These are phyloP conservation scores for Chelmon rostratus DNA, from an alignment of 2,797 vertebrate genomes.

Conservation along the genomic window DNA sequence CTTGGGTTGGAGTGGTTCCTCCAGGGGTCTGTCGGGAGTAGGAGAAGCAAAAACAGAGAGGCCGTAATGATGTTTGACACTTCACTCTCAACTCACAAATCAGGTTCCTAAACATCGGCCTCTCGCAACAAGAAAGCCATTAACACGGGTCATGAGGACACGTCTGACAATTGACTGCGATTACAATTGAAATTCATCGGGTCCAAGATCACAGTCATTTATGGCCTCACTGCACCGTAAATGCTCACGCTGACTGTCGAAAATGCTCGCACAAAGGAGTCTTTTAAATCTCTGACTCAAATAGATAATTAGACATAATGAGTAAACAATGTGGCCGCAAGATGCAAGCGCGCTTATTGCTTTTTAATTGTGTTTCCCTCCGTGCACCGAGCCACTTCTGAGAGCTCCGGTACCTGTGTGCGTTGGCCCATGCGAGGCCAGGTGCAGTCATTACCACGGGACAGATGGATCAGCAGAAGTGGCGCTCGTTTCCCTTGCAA, in stretches of 20 bases:
- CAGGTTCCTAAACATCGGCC: slow-evolving; percentile 45
- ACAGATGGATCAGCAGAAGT: slow-evolving; percentile 84
- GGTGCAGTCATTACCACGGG: slow-evolving; percentile 83
- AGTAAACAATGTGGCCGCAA: slow-evolving; percentile 72
- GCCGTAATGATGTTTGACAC: slow-evolving; percentile 58
- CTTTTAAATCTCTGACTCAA: slow-evolving; percentile 65
- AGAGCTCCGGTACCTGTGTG: slow-evolving; percentile 64
- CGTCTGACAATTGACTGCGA: slow-evolving; percentile 41
- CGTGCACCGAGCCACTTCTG: slow-evolving; percentile 29
- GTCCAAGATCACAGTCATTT: slow-evolving; percentile 51
- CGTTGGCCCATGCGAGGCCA: slow-evolving; percentile 69
- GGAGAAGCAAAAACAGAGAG: slow-evolving; percentile 20
- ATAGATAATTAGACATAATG: slow-evolving; percentile 76
- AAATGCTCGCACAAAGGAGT: slow-evolving; percentile 40
- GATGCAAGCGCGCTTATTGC: slow-evolving; percentile 67
- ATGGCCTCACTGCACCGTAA: slow-evolving; percentile 29
- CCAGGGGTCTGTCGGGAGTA: slow-evolving; percentile 33
- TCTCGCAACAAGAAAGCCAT: slow-evolving; percentile 40
- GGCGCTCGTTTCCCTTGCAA: slow-evolving; percentile 65
- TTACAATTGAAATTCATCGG: slow-evolving; percentile 54
- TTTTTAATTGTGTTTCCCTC: slow-evolving; percentile 77
- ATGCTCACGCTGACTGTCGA: slow-evolving; percentile 32
- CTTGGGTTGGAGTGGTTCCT: slow-evolving; percentile 39
- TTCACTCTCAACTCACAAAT: slow-evolving; percentile 42
- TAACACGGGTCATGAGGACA: slow-evolving; percentile 46